Evolutionary conservation across 2,797 vertebrate genomes (phyloP), one percentile per base, ranked within the genome.

Genomic region (Bradypus variegatus): DNA sequence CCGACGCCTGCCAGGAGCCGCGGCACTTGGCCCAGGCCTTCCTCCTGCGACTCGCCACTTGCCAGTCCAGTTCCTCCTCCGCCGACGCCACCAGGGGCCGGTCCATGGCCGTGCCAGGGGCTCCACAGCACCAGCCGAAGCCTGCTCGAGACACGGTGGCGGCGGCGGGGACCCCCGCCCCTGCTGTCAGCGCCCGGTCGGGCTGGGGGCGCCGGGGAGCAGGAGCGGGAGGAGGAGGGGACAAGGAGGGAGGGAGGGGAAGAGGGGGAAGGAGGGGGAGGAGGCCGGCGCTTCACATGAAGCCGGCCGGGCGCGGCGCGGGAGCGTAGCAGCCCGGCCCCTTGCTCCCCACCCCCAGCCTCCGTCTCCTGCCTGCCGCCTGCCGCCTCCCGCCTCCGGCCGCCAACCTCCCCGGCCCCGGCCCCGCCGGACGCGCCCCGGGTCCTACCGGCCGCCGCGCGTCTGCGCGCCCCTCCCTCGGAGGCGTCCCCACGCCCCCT

Each of bases 1-100:
- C 98, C 60, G 98, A 98, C 21, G 97, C 97, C 95, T 98, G 98
- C 98, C 98, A 98, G 96, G 98, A 98, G 96, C 98, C 98, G 82
- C 98, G 97, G 97, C 98, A 98, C 91, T 97, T 97, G 69, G 98
- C 98, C 98, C 98, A 98, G 97, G 98, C 98, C 97, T 97, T 98
- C 96, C 98, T 98, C 96, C 96, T 97, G 93, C 97, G 95, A 38
- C 95, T 97, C 85, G 97, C 98, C 94, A 97, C 96, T 94, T 96
- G 97, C 97, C 97, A 97, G 95, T 96, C 96, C 96, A 97, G 96
- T 89, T 93, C 94, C 77, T 95, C 93, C 90, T 96, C 96, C 95
- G 96, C 94, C 67, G 82, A 90, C 69, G 82, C 85, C 89, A 41
- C 55, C 88, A 73, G 87, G 70, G 93, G 92, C 78, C 88, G 92